phyloP scores from a whole-genome alignment of 2,888 invertebrate genomes.

The Torymus texanus region DNA sequence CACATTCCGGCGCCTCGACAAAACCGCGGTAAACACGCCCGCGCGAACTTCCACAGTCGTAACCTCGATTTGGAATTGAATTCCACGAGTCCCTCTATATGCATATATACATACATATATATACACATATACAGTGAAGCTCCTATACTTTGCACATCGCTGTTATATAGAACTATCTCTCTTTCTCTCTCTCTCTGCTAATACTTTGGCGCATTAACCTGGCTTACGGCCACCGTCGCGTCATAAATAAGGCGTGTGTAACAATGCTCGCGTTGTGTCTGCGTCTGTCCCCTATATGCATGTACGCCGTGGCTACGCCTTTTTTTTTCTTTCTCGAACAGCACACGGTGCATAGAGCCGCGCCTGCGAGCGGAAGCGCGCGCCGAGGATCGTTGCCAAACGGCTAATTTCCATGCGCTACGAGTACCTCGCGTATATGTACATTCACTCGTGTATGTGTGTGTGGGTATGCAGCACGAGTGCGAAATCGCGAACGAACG shows the following conservation, averaged over 20 bases:
- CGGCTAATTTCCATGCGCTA: slow-evolving; percentile 62
- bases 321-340: background rate
- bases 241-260: slow-evolving; percentile 65
- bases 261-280: slow-evolving; percentile 58
- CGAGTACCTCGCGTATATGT: too few species aligned
- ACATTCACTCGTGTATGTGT: background rate
- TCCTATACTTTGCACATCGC: slow-evolving; percentile 39
- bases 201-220: slow-evolving; percentile 66
- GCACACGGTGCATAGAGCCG: too few species aligned
- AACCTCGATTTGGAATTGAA: slow-evolving; percentile 52
- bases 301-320: background rate
- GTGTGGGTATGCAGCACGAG: too few species aligned
- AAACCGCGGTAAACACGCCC: too few species aligned
- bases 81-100: slow-evolving; percentile 21
- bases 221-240: slow-evolving; percentile 67
- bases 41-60: too few species aligned
- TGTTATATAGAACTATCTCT: background rate
- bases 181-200: slow-evolving; percentile 2
- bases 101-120: too few species aligned
- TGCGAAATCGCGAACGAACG: too few species aligned
- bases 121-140: too few species aligned
- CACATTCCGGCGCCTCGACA: too few species aligned
- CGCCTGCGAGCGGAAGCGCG: background rate
- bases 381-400: slow-evolving; percentile 63
- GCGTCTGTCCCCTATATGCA: background rate